Conservation (phyloP, 2,888 invertebrate genomes). For the Iselma pallidipennis region DNA sequence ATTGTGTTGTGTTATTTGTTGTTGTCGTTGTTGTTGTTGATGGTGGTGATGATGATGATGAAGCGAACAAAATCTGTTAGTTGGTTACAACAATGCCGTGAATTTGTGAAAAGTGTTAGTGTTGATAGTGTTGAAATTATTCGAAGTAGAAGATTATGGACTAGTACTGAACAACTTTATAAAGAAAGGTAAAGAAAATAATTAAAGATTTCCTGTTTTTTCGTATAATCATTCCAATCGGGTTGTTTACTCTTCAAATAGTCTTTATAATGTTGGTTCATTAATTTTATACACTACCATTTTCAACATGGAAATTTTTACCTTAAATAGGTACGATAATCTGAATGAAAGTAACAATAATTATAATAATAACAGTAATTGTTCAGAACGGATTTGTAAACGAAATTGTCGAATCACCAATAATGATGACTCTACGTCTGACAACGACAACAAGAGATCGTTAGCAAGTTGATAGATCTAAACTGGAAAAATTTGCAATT, state of each 20-base stretch:
- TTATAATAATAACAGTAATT: conserved; percentile 23
- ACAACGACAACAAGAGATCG: conserved; percentile 20
- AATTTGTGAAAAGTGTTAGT: conserved; percentile 20
- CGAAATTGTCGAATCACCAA: conserved; percentile 31
- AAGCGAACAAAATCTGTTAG: conserved; percentile 31
- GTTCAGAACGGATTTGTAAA: conserved; percentile 17
- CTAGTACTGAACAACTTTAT: conserved; percentile 28
- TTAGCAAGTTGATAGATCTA: conserved; percentile 27
- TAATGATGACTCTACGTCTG: conserved; percentile 21
- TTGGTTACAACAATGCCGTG: conserved; percentile 30
- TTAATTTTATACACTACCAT: too few species aligned
- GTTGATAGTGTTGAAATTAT: neutral
- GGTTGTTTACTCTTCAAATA: too few species aligned
- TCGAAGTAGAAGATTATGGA: conserved; percentile 21
- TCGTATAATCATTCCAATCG: neutral
- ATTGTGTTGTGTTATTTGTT: conserved; percentile 7
- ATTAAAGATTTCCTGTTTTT: too few species aligned
- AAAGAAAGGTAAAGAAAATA: conserved; percentile 30
- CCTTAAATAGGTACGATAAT: neutral
- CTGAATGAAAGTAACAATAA: conserved; percentile 11
- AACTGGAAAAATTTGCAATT: conserved; percentile 24
- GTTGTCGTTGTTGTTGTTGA: conserved; percentile 6
- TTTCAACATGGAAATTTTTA: neutral
- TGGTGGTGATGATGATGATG: conserved; percentile 20
- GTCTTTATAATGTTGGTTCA: too few species aligned